Evolutionary conservation across 2,888 invertebrate species (phyloP).

Genomic region (Drosophila phalerata): DNA sequence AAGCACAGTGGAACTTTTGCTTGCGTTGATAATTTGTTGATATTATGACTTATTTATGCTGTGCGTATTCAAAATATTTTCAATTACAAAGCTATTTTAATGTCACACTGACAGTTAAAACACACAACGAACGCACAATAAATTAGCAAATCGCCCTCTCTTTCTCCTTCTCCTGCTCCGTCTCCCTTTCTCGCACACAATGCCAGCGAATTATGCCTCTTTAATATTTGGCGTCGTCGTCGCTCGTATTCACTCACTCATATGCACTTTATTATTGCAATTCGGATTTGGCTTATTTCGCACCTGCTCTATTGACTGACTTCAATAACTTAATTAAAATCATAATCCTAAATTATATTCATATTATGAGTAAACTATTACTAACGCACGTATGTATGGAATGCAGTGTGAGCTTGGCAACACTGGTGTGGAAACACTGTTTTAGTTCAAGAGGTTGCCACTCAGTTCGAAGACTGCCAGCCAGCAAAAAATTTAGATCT

Average conservation of each 20-base stretch:
- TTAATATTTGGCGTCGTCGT: slow-evolving; percentile 33
- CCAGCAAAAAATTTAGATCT: too few species aligned
- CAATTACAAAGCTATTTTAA: slow-evolving; percentile 34
- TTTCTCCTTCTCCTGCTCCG: slow-evolving; percentile 16
- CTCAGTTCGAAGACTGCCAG: too few species aligned
- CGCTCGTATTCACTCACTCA: slow-evolving; percentile 28
- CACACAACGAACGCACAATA: slow-evolving; percentile 49
- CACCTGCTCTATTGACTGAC: slow-evolving; percentile 38
- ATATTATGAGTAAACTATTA: slow-evolving; percentile 74
- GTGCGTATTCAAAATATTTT: slow-evolving; percentile 30
- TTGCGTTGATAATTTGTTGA: slow-evolving; percentile 16
- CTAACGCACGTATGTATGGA: slow-evolving; percentile 70
- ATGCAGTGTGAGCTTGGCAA: slow-evolving; percentile 35
- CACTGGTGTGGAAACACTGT: neutral
- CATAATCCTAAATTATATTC: slow-evolving; percentile 61
- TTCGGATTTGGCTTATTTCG: slow-evolving; percentile 29
- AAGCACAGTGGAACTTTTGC: slow-evolving; percentile 41
- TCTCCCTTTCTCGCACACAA: slow-evolving; percentile 36
- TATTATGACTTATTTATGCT: slow-evolving; percentile 20
- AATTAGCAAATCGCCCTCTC: slow-evolving; percentile 56
- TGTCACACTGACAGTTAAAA: slow-evolving; percentile 43
- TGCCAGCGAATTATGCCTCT: slow-evolving; percentile 48
- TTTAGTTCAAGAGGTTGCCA: too few species aligned
- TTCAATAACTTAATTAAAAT: slow-evolving; percentile 48
- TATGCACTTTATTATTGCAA: slow-evolving; percentile 27